Percentiles rank a stretch among this genome's conserved stretches.
phyloP scores from a whole-genome alignment of 92 coral and sea anemone species.

The Actinostola sp. region DNA sequence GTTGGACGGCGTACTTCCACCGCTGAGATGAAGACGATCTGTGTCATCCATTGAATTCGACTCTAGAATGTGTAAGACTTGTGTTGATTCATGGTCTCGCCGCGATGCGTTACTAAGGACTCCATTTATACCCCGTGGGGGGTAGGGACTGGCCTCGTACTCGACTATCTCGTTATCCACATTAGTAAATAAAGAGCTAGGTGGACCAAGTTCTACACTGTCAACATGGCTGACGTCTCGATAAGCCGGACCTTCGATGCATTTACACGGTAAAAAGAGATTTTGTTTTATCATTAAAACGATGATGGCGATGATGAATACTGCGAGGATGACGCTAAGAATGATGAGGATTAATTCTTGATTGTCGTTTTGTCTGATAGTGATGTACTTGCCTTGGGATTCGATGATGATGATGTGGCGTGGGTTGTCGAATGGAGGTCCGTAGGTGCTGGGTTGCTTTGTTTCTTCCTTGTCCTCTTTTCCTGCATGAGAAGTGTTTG shows the following conservation, averaged over 20 bases:
- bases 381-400: slow-evolving; percentile 69
- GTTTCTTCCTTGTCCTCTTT: too few relatives aligned
- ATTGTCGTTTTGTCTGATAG: slow-evolving; percentile 74
- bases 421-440: slow-evolving; percentile 46
- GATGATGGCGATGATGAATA: slow-evolving; percentile 70
- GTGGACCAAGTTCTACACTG: slow-evolving; percentile 75
- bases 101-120: slow-evolving; percentile 16
- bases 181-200: slow-evolving; percentile 60
- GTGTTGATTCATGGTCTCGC: slow-evolving; percentile 4
- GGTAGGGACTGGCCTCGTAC: slow-evolving; percentile 79
- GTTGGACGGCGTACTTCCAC: slow-evolving; percentile 66
- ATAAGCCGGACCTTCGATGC: slow-evolving; percentile 60
- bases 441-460: slow-evolving; percentile 11
- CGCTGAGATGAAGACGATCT: slow-evolving; percentile 75
- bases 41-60: slow-evolving; percentile 47
- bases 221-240: slow-evolving; percentile 67
- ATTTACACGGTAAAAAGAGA: slow-evolving; percentile 72
- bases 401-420: slow-evolving; percentile 74
- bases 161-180: slow-evolving; percentile 72
- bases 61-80: slow-evolving; percentile 22
- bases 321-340: slow-evolving; percentile 73
- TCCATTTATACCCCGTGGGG: slow-evolving; percentile 56
- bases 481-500: too few relatives aligned
- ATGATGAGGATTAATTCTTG: slow-evolving; percentile 88
- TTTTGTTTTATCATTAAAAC: slow-evolving; percentile 70